Conservation (phyloP, 2,113 vertebrate genomes). For the Chrysemys picta region DNA sequence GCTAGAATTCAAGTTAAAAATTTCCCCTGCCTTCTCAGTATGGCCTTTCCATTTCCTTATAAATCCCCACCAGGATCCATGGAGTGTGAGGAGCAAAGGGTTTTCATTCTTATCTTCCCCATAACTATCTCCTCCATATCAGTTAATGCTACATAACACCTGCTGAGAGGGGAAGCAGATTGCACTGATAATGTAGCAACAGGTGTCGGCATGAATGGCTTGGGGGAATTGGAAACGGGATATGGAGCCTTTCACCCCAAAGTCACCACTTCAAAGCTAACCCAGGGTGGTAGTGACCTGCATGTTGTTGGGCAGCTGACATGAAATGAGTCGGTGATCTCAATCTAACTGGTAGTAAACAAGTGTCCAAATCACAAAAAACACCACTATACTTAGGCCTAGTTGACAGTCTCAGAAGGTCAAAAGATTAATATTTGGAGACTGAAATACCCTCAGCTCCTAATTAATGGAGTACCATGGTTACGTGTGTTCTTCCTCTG, state of each 20-base stretch:
- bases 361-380: not conserved
- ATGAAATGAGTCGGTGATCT: not conserved
- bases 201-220: not conserved
- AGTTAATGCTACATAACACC: rapidly evolving
- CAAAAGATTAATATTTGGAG: constrained; percentile 49
- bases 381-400: not conserved
- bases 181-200: not conserved
- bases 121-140: not conserved
- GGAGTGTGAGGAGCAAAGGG: not conserved
- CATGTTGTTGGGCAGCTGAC: not conserved
- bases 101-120: not conserved
- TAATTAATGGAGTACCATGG: constrained; percentile 1
- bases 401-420: not conserved
- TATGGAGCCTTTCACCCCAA: not conserved
- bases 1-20: not conserved
- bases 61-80: too few relatives aligned
- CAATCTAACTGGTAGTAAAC: rapidly evolving
- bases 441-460: constrained; percentile 58
- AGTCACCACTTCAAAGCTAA: not conserved
- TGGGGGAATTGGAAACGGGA: not conserved
- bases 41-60: too few relatives aligned
- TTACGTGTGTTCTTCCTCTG: constrained; percentile 59
- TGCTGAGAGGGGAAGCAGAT: not conserved
- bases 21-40: not conserved
- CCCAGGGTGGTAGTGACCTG: not conserved